Conservation (phyloP, 2,797 vertebrate species). For the Brachyalestes nurse region DNA sequence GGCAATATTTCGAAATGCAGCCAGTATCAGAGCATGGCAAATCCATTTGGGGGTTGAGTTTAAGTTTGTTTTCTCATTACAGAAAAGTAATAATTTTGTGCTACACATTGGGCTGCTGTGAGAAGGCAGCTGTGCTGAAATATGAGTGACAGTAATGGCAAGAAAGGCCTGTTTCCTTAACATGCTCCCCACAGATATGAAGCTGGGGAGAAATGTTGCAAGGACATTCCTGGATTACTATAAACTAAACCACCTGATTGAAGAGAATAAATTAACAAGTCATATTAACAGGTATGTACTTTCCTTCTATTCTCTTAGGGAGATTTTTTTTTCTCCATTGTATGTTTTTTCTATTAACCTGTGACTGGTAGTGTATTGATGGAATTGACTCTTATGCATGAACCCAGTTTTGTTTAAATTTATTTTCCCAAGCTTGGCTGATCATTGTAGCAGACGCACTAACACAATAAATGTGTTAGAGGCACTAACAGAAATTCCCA, state of each 20-base stretch:
- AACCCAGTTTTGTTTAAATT: too few relatives aligned
- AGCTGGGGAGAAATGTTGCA: conserved; percentile 93
- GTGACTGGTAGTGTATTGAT: too few relatives aligned
- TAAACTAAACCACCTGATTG: conserved; percentile 83
- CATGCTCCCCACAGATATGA: conserved; percentile 86
- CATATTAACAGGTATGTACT: conserved; percentile 73
- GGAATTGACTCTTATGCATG: too few relatives aligned
- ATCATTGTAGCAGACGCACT: too few relatives aligned
- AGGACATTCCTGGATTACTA: conserved; percentile 97
- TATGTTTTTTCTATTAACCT: too few relatives aligned
- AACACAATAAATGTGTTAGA: too few relatives aligned
- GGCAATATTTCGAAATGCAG: conserved; percentile 36
- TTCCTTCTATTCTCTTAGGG: neutral
- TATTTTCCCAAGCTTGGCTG: too few relatives aligned
- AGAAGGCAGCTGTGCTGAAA: neutral
- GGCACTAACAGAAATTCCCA: too few relatives aligned
- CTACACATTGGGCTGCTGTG: conserved; percentile 20
- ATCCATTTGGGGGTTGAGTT: conserved; percentile 19
- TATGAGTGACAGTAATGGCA: conserved; percentile 30
- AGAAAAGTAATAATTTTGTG: conserved; percentile 18
- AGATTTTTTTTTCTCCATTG: too few relatives aligned
- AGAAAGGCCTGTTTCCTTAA: conserved; percentile 54
- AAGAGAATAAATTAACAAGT: conserved; percentile 75
- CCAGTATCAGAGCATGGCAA: conserved; percentile 36
- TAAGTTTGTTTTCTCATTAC: conserved; percentile 26